phyloP scores from a whole-genome alignment of 2,888 invertebrate species.

The Macaria liturata region DNA sequence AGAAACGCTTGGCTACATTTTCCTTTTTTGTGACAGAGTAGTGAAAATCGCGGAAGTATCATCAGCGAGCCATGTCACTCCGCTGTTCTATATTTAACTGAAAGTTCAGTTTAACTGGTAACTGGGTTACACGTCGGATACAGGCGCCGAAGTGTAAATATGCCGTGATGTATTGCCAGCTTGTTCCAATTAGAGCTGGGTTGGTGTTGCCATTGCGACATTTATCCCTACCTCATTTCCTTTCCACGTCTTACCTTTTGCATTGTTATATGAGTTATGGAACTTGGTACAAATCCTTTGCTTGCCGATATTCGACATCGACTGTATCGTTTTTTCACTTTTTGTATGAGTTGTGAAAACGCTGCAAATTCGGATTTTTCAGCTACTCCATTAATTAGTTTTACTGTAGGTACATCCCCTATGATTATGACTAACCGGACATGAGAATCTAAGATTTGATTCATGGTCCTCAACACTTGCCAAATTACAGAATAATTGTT shows the following conservation, averaged over 20 bases:
- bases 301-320: too few relatives aligned
- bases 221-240: neutral
- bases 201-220: slow-evolving; percentile 5
- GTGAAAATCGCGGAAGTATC: slow-evolving; percentile 28
- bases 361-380: too few relatives aligned
- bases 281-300: too few relatives aligned
- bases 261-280: neutral
- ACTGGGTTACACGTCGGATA: slow-evolving; percentile 47
- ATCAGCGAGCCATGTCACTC: slow-evolving; percentile 46
- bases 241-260: neutral
- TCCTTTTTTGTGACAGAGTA: slow-evolving; percentile 4
- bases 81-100: slow-evolving; percentile 49
- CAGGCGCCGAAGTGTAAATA: slow-evolving; percentile 37
- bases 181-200: slow-evolving; percentile 31
- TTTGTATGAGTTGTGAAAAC: too few relatives aligned
- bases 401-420: too few relatives aligned
- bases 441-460: slow-evolving; percentile 11
- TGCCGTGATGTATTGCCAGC: slow-evolving; percentile 35
- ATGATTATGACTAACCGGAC: slow-evolving; percentile 3
- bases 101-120: slow-evolving; percentile 49
- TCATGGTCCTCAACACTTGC: slow-evolving; percentile 12
- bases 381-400: too few relatives aligned
- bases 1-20: neutral
- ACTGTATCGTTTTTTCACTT: too few relatives aligned
- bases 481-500: slow-evolving; percentile 6